These are phyloP conservation scores for Hylyphantes graminicola DNA, from an alignment of 1,140 invertebrate species.

Conservation along the genomic window DNA sequence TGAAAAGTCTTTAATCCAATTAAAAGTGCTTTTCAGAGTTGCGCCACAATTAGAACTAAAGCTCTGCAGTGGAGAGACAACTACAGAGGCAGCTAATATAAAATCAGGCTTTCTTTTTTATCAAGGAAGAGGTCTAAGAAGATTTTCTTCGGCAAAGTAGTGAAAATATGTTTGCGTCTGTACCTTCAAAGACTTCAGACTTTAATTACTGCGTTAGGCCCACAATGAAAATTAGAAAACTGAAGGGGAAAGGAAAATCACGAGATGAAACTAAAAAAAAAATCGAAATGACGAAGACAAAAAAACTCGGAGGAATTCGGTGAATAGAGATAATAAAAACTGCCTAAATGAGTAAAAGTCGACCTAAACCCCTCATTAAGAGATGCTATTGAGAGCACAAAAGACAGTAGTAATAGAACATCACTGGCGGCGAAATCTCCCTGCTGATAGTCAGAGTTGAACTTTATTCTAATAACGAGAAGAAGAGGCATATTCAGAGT, in stretches of 20 bases:
- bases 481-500: conserved; percentile 50
- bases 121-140: not conserved
- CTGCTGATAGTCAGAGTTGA: not conserved
- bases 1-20: conserved; percentile 55
- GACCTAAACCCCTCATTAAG: conserved; percentile 57
- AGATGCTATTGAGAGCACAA: conserved; percentile 40
- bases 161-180: not conserved
- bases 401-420: conserved; percentile 50
- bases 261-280: not conserved
- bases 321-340: conserved; percentile 28
- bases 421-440: conserved; percentile 55
- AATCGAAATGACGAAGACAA: not conserved
- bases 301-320: conserved; percentile 28
- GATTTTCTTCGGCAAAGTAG: conserved; percentile 20
- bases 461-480: conserved; percentile 58
- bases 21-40: conserved; percentile 50
- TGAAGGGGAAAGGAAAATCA: conserved; percentile 1
- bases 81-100: too few relatives aligned
- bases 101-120: too few relatives aligned
- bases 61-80: not conserved
- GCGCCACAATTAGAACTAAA: not conserved
- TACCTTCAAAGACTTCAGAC: conserved; percentile 28
- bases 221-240: conserved; percentile 53
- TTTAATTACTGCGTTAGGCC: conserved; percentile 53
- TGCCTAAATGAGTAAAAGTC: conserved; percentile 35